Conservation (phyloP, 2,797 vertebrate genomes). For the Epinephelus coioides region DNA sequence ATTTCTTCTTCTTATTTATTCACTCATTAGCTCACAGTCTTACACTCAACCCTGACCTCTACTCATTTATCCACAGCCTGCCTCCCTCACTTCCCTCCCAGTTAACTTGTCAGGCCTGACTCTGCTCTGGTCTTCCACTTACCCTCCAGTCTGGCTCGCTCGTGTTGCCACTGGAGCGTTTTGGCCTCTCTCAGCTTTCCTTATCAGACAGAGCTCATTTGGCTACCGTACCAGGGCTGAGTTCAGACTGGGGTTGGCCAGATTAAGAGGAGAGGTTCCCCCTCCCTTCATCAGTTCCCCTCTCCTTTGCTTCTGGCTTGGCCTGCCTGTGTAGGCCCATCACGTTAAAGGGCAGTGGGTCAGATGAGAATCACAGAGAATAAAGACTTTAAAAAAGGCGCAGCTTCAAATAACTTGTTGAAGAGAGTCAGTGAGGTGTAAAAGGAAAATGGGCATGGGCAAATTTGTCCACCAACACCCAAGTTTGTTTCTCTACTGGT, state of each 20-base stretch:
- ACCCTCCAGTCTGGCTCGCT: slow-evolving; percentile 39
- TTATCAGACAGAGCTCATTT: slow-evolving; percentile 75
- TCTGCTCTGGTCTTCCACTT: slow-evolving; percentile 60
- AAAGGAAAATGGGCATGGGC: slow-evolving; percentile 30
- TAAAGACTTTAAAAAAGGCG: slow-evolving; percentile 29
- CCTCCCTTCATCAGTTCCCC: slow-evolving; percentile 41
- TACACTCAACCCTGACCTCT: not conserved
- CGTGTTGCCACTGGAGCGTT: slow-evolving; percentile 45
- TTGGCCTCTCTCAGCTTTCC: slow-evolving; percentile 58
- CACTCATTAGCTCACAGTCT: not conserved
- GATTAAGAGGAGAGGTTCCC: slow-evolving; percentile 43
- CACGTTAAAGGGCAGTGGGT: slow-evolving; percentile 48
- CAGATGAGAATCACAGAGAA: slow-evolving; percentile 39
- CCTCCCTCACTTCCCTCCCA: slow-evolving; percentile 9
- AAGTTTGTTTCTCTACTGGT: slow-evolving; percentile 36
- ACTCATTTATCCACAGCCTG: not conserved
- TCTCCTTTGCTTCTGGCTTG: slow-evolving; percentile 50
- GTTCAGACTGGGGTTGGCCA: slow-evolving; percentile 66
- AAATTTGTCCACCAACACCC: slow-evolving; percentile 24
- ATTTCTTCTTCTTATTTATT: slow-evolving; percentile 2
- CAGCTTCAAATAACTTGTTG: slow-evolving; percentile 18
- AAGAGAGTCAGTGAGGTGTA: slow-evolving; percentile 27
- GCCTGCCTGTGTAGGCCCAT: slow-evolving; percentile 34
- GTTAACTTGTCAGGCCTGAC: slow-evolving; percentile 22
- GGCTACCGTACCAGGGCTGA: slow-evolving; percentile 62